Conservation (phyloP, 2,113 vertebrate species). For the Sigmodon hispidus region DNA sequence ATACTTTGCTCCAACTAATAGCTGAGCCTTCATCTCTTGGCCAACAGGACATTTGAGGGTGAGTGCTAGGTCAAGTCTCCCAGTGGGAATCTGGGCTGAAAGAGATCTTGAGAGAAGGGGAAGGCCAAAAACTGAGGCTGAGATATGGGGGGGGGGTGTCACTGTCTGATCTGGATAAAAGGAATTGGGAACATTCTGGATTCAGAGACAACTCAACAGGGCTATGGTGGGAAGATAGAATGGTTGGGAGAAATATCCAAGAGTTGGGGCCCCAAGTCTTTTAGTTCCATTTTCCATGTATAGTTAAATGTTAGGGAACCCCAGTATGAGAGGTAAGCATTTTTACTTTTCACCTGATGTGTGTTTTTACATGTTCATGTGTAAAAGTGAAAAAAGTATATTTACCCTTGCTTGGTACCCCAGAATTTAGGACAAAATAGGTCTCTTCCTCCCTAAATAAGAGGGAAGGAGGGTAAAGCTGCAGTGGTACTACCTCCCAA, state of each 20-base stretch:
- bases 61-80: neutral
- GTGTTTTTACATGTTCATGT: neutral
- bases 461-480: neutral
- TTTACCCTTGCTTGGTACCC: neutral
- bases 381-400: neutral
- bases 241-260: neutral
- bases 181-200: neutral
- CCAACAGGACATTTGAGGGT: neutral
- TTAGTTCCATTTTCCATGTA: neutral
- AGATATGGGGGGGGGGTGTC: neutral
- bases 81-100: neutral
- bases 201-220: neutral
- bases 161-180: neutral
- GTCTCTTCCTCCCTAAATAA: neutral
- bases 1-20: neutral
- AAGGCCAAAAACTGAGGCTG: neutral
- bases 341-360: neutral
- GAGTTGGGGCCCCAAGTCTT: neutral
- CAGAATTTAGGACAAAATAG: slow-evolving; percentile 28
- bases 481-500: neutral
- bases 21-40: neutral
- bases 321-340: neutral
- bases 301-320: neutral
- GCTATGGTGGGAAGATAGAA: neutral
- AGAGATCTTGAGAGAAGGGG: slow-evolving; percentile 7